Percentiles rank a stretch among this genome's conserved stretches.
These are phyloP conservation scores for Telenomus remus DNA, from an alignment of 1,140 invertebrate genomes.

Conservation along the genomic window DNA sequence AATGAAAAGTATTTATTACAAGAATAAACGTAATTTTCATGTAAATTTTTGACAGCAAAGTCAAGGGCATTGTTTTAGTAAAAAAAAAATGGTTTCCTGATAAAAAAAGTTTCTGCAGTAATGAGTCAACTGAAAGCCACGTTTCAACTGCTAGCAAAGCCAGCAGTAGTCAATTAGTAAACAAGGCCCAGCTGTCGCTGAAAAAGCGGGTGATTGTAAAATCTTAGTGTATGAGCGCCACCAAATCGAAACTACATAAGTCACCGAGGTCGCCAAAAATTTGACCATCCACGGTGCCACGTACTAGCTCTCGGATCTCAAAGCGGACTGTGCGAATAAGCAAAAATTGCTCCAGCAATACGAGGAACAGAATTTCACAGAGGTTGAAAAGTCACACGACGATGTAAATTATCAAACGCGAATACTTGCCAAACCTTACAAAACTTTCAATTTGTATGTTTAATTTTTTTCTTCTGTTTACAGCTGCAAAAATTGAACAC, in stretches of 20 bases:
- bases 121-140: constrained; percentile 60
- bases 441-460: too few species aligned
- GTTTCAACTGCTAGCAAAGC: constrained; percentile 62
- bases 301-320: constrained; percentile 69
- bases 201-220: constrained; percentile 62
- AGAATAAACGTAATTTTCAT: too few species aligned
- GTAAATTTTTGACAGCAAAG: constrained; percentile 67
- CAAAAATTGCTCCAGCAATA: constrained; percentile 68
- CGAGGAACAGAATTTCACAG: constrained; percentile 53
- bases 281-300: constrained; percentile 59
- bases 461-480: too few species aligned
- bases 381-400: too few species aligned
- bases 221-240: constrained; percentile 19
- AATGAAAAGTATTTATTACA: too few species aligned
- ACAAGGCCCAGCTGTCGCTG: constrained; percentile 61
- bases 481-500: too few species aligned
- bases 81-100: constrained; percentile 69
- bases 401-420: too few species aligned
- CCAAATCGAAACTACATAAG: constrained; percentile 35
- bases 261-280: constrained; percentile 54
- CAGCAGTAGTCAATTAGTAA: constrained; percentile 40
- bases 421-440: too few species aligned
- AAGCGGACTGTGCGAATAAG: constrained; percentile 70
- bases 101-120: constrained; percentile 65
- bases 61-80: constrained; percentile 66